A percentile compares a stretch with the other conserved stretches of the same genome.
Conservation (phyloP, 2,888 invertebrate species). For the Nephrotoma flavescens region DNA sequence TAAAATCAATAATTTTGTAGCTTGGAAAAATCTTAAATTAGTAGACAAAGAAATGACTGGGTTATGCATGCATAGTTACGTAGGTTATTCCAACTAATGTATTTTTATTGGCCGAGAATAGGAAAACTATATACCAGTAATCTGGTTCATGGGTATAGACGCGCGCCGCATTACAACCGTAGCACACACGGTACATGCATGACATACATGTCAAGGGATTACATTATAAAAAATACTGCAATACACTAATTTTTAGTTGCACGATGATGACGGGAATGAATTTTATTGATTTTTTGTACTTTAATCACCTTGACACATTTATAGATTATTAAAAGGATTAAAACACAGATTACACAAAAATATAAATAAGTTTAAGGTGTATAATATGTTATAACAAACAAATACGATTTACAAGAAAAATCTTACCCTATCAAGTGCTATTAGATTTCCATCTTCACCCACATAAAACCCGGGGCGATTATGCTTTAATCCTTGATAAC, state of each 20-base stretch:
- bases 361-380: neutral
- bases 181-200: neutral
- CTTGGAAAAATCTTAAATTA: neutral
- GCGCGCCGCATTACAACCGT: neutral
- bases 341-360: neutral
- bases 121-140: neutral
- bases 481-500: slow-evolving; percentile 75
- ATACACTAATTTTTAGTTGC: neutral
- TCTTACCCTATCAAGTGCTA: slow-evolving; percentile 29
- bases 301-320: neutral
- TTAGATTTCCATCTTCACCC: slow-evolving; percentile 51
- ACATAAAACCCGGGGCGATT: slow-evolving; percentile 54
- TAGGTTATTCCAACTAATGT: neutral
- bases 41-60: neutral
- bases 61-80: neutral
- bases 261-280: neutral
- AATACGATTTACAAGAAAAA: neutral
- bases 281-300: neutral
- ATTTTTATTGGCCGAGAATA: neutral
- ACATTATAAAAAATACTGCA: neutral
- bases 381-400: neutral
- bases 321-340: neutral
- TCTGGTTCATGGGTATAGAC: neutral
- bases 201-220: neutral
- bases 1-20: neutral